Evolutionary conservation across 2,888 invertebrate species (phyloP).

Genomic region (Rotaria socialis): DNA sequence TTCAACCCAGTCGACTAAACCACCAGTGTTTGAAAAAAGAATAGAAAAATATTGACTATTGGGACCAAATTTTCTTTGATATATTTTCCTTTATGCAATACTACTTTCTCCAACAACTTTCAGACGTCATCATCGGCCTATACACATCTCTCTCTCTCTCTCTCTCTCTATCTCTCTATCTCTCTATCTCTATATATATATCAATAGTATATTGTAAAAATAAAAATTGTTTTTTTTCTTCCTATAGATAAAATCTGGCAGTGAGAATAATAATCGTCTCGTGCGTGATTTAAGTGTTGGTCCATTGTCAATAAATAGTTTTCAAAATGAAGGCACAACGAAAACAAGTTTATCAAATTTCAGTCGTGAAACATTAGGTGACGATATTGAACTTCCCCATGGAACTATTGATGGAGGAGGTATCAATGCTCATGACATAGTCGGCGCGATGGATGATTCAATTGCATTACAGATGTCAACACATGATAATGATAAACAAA

Average conservation of each 20-base stretch:
- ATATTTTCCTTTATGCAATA: too few relatives aligned
- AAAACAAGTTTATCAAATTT: conserved; percentile 19
- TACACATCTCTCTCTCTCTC: too few relatives aligned
- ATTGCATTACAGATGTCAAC: background rate
- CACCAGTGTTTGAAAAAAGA: too few relatives aligned
- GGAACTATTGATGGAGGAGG: background rate
- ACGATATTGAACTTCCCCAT: conserved; percentile 14
- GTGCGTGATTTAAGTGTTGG: background rate
- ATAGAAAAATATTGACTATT: too few relatives aligned
- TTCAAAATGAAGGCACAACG: background rate
- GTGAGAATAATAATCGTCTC: background rate
- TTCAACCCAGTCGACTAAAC: too few relatives aligned
- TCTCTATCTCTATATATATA: too few relatives aligned
- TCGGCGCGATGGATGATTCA: background rate
- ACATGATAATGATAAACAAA: background rate
- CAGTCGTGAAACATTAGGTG: conserved; percentile 35
- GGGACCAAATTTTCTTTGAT: too few relatives aligned
- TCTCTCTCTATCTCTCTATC: too few relatives aligned
- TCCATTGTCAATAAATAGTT: conserved; percentile 32
- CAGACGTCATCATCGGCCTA: too few relatives aligned
- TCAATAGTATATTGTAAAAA: too few relatives aligned
- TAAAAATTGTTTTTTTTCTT: too few relatives aligned
- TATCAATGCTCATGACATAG: background rate
- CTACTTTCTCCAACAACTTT: too few relatives aligned
- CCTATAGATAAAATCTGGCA: background rate